A percentile compares a stretch with the other conserved stretches of the same genome.
These are phyloP conservation scores for Exocentrus adspersus DNA, from an alignment of 2,888 invertebrate genomes.

Conservation along the genomic window DNA sequence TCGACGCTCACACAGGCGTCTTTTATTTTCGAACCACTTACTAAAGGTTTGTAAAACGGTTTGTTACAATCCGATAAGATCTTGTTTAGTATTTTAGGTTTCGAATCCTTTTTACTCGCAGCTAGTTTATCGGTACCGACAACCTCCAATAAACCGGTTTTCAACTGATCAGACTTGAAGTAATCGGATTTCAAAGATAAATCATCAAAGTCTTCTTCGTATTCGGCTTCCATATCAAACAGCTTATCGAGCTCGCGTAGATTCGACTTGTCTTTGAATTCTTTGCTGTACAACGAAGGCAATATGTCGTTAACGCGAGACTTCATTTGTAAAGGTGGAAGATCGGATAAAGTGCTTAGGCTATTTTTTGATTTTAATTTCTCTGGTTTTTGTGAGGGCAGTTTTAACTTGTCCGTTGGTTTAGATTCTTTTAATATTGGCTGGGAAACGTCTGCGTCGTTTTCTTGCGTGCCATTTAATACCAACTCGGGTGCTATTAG, in stretches of 20 bases:
- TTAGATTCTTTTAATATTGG: conserved; percentile 15
- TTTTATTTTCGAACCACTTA: conserved; percentile 14
- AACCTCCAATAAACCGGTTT: conserved; percentile 32
- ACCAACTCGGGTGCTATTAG: conserved; percentile 30
- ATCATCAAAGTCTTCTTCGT: conserved; percentile 60
- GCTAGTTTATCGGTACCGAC: conserved; percentile 12
- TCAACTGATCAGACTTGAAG: conserved; percentile 25
- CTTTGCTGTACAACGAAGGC: conserved; percentile 59
- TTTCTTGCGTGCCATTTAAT: conserved; percentile 28
- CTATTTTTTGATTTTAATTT: conserved; percentile 55
- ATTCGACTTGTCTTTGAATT: conserved; percentile 57
- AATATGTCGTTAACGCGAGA: conserved; percentile 54
- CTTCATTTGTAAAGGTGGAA: conserved; percentile 57
- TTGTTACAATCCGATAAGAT: conserved; percentile 23
- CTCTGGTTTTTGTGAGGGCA: conserved; percentile 49
- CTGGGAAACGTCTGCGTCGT: conserved; percentile 10
- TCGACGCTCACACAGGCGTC: conserved; percentile 15
- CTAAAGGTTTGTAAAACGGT: conserved; percentile 20
- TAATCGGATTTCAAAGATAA: conserved; percentile 40
- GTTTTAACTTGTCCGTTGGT: conserved; percentile 51
- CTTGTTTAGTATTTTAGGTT: conserved; percentile 28
- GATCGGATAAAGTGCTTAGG: conserved; percentile 55
- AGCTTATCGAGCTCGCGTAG: conserved; percentile 56
- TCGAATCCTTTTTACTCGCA: conserved; percentile 26
- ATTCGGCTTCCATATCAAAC: conserved; percentile 57